These are phyloP conservation scores for Drosophila testacea DNA, from an alignment of 2,888 invertebrate genomes.

Conservation along the genomic window DNA sequence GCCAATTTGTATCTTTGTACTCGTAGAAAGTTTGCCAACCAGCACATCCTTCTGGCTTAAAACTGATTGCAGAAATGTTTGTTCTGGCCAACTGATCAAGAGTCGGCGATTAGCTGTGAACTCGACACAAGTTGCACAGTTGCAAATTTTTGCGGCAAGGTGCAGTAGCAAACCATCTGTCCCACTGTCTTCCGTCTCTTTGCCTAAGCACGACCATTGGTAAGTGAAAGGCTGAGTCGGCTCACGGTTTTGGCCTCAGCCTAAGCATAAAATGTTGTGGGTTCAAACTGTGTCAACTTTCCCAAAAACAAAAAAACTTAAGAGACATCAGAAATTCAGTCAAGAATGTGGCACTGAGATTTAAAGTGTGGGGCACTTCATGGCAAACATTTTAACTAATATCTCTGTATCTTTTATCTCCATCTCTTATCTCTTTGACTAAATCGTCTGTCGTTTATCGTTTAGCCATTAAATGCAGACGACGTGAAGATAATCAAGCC, in stretches of 20 bases:
- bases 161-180: slow-evolving; percentile 38
- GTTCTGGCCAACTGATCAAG: slow-evolving; percentile 37
- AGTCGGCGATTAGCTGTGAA: slow-evolving; percentile 54
- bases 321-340: slow-evolving; percentile 32
- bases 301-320: slow-evolving; percentile 42
- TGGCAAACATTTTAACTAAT: slow-evolving; percentile 33
- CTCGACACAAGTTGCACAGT: slow-evolving; percentile 30
- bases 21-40: slow-evolving; percentile 53
- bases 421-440: slow-evolving; percentile 14
- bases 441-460: slow-evolving; percentile 40
- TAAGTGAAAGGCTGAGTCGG: slow-evolving; percentile 68
- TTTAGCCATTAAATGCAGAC: slow-evolving; percentile 70
- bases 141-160: slow-evolving; percentile 38
- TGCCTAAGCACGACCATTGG: slow-evolving; percentile 32
- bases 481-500: slow-evolving; percentile 61
- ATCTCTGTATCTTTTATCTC: slow-evolving; percentile 8
- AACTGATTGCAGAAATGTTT: slow-evolving; percentile 2
- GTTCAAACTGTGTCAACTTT: slow-evolving; percentile 79
- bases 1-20: slow-evolving; percentile 38
- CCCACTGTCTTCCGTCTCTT: slow-evolving; percentile 7
- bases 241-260: slow-evolving; percentile 73
- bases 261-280: slow-evolving; percentile 34
- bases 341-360: slow-evolving; percentile 57
- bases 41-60: slow-evolving; percentile 4
- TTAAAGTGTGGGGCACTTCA: slow-evolving; percentile 37